Base-by-base conservation (phyloP, 2,888 invertebrate species). In the Auanema sp. region DNA sequence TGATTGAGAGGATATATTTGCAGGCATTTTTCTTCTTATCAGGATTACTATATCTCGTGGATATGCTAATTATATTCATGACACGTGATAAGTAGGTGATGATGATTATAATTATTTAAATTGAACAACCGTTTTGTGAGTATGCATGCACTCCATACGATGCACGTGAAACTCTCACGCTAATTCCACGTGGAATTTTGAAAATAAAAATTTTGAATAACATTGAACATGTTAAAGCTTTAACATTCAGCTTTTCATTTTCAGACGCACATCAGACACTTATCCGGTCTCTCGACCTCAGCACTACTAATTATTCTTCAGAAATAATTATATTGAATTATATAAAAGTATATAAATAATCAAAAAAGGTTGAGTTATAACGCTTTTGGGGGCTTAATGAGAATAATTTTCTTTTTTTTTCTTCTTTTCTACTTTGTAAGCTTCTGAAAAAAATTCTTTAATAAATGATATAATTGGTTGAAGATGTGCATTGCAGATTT, bases 11-110 rank as follows among this genome's bases (percentile, higher is more conserved):
- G 23, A 52, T 21, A 58, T 18, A 55, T 25, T 64, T 64, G 23
- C 65, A 79, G 79, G 81, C 82, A 1, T 82, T 82, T 70, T 81
- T 75, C 64, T 82, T 82, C 68, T 72, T 82, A 47, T 70, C 69
- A 14, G 80, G 78, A 21, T 60, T 82, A 0, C 75, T 82, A 55
- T 80, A 73, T 62, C 54, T 81, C 43, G 61, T 71, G 56, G 82
- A 82, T 64, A 72, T 78, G 58, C 66, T 74, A 11, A 61, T 82
- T n/a, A 72, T 79, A 44, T 79, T 79, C 53, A 64, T 77, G 18
- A 21, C 52, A 21, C 24, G 52, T 52, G 52, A 18, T 21, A 23
- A n/a, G 18, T 52, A 24, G 24, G 24, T 16, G 52, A 52, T n/a
- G 21, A 52, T 52, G 24, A 24, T 8, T 33, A 5, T 21, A 3